Base-by-base conservation (phyloP, 37 sponge, comb jelly and placozoan genomes). In the Chondrosia reniformis region DNA sequence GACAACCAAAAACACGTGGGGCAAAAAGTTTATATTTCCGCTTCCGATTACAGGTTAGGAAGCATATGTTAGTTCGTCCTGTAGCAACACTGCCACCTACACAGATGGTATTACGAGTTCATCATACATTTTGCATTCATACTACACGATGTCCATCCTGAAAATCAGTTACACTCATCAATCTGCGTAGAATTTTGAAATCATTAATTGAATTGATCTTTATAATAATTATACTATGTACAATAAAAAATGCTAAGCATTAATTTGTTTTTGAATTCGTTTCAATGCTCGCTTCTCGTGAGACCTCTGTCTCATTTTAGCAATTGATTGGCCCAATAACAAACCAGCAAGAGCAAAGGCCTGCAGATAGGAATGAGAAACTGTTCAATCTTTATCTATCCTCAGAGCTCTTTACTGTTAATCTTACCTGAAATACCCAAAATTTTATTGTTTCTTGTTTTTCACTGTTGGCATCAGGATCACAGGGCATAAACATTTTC, bases 401-500 rank as follows among this genome's bases (percentile, higher is more conserved):
- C 58, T 6, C 25, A 3, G 4, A 3, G 58, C 6, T 56, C 25
- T 28, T 28, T 56, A 28, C 58, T 8, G 58, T 8, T 28, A 56
- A 24, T 28, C 72, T 13, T 39, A 69, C 72, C 43, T 69, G 37
- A 25, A 69, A 69, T 36, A 69, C 72, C 72, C 72, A 69, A 38
- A 69, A 69, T 25, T 69, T 69, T 13, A 69, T 15, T 1, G 41
- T 69, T 24, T 69, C 72, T 4, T 31, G 31, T 3, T 25, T 31
- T 36, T 41, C 42, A 25, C 42, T 25, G 44, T 69, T 44, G 39
- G 72, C 32, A 1, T 1, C 44, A n/a, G 72, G 72, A 1, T 69
- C 72, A 69, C 72, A 69, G 4, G 72, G 19, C 36, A 40, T 25
- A 69, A 69, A 69, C 43, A 39, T 69, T 25, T 69, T 69, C 72